Conservation (phyloP, 2,113 vertebrate genomes). For the Xerus inauris region DNA sequence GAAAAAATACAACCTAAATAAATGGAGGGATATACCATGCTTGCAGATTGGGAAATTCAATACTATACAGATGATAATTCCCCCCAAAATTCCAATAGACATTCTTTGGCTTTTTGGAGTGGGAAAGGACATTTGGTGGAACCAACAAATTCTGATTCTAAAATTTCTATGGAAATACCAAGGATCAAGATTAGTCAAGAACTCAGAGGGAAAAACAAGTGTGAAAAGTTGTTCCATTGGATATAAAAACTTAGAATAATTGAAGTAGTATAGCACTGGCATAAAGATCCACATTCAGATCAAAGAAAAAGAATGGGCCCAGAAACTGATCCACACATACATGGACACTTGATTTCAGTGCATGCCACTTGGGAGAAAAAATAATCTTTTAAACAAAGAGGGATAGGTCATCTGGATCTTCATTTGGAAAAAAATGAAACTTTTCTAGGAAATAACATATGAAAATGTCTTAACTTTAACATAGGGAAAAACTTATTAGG, state of each 20-base stretch:
- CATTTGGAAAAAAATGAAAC: not conserved
- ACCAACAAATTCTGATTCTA: not conserved
- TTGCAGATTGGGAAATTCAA: not conserved
- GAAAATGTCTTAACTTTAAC: not conserved
- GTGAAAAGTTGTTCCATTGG: not conserved
- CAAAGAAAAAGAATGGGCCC: not conserved
- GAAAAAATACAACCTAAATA: not conserved
- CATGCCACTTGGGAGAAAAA: not conserved
- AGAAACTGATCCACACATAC: not conserved
- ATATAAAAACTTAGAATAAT: not conserved
- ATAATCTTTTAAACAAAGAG: not conserved
- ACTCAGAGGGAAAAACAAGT: not conserved
- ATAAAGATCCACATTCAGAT: not conserved
- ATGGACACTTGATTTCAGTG: not conserved
- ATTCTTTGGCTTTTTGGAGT: not conserved
- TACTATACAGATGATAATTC: not conserved
- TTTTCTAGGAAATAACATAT: not conserved
- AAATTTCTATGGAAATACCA: not conserved
- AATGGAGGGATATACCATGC: not conserved
- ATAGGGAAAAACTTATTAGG: not conserved
- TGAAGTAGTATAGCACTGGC: not conserved
- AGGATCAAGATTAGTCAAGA: not conserved
- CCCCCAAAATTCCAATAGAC: not conserved
- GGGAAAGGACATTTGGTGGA: not conserved
- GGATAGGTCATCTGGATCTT: not conserved